phyloP scores from a whole-genome alignment of 2,113 vertebrate species.

The Lamprotornis superbus region DNA sequence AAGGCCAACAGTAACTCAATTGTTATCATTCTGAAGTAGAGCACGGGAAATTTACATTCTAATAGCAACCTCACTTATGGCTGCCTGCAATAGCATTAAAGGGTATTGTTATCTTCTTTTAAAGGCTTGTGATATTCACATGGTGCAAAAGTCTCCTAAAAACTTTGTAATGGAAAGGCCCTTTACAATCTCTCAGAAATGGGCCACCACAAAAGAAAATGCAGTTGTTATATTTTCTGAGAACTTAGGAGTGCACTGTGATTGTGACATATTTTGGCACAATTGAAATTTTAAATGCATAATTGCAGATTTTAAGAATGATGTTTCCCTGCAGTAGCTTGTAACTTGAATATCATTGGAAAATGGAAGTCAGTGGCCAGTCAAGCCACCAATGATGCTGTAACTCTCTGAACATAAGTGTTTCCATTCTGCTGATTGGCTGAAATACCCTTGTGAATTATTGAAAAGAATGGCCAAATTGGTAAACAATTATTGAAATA shows the following conservation, averaged over 20 bases:
- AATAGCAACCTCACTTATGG: neutral
- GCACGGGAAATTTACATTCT: neutral
- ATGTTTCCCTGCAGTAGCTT: neutral
- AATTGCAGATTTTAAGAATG: slow-evolving; percentile 1
- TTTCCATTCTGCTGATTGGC: neutral
- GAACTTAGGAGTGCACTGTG: neutral
- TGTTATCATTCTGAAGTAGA: neutral
- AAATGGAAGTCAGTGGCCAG: neutral
- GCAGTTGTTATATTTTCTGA: neutral
- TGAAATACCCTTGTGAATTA: neutral
- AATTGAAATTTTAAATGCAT: neutral
- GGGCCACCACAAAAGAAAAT: neutral
- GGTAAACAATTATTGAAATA: neutral
- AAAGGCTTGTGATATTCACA: neutral
- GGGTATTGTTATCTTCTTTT: neutral
- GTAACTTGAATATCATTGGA: neutral
- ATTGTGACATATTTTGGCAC: slow-evolving; percentile 1
- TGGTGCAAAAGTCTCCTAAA: neutral
- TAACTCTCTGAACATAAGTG: neutral
- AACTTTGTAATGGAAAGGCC: neutral
- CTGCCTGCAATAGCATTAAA: neutral
- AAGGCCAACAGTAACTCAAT: neutral
- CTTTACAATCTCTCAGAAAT: neutral
- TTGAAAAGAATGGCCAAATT: neutral
- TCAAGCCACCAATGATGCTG: neutral